Percentiles rank a stretch among this genome's conserved stretches.
Conservation (phyloP, 1,140 invertebrate genomes). For the Prorops nasuta region DNA sequence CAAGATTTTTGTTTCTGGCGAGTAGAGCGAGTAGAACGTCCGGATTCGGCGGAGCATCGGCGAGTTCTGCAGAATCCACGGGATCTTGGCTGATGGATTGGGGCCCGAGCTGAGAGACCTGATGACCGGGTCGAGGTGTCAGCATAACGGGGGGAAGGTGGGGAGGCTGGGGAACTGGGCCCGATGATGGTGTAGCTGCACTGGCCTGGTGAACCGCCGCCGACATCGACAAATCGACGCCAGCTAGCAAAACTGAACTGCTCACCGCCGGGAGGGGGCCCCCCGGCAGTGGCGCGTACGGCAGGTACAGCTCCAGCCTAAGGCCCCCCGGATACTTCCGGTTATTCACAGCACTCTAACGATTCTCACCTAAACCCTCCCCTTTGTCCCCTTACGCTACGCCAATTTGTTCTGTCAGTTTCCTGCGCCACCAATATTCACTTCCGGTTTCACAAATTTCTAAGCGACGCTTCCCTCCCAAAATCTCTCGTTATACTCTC, state of each 20-base stretch:
- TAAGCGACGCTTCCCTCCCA: too few species aligned
- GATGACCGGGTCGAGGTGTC: slow-evolving; percentile 19
- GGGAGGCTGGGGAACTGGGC: slow-evolving; percentile 40
- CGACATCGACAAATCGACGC: slow-evolving; percentile 53
- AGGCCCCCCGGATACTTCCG: slow-evolving; percentile 13
- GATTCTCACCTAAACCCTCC: too few species aligned
- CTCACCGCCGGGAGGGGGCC: slow-evolving; percentile 53
- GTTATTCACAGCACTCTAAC: too few species aligned
- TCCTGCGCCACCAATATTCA: too few species aligned
- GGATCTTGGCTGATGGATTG: slow-evolving; percentile 43
- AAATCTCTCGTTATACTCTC: too few species aligned
- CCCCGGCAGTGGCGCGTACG: slow-evolving; percentile 55
- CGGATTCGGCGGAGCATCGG: slow-evolving; percentile 65
- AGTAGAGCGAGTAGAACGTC: slow-evolving; percentile 80
- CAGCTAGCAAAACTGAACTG: slow-evolving; percentile 43
- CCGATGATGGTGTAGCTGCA: slow-evolving; percentile 31
- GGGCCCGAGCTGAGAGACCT: slow-evolving; percentile 32
- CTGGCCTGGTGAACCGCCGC: slow-evolving; percentile 35
- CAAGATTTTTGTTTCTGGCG: slow-evolving; percentile 81
- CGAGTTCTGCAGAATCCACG: slow-evolving; percentile 38
- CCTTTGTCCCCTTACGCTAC: too few species aligned
- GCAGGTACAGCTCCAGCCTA: slow-evolving; percentile 57
- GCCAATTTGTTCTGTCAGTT: too few species aligned
- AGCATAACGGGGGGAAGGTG: slow-evolving; percentile 58
- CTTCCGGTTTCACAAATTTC: too few species aligned